phyloP scores from a whole-genome alignment of 2,113 vertebrate genomes.

The Cathartes aura region DNA sequence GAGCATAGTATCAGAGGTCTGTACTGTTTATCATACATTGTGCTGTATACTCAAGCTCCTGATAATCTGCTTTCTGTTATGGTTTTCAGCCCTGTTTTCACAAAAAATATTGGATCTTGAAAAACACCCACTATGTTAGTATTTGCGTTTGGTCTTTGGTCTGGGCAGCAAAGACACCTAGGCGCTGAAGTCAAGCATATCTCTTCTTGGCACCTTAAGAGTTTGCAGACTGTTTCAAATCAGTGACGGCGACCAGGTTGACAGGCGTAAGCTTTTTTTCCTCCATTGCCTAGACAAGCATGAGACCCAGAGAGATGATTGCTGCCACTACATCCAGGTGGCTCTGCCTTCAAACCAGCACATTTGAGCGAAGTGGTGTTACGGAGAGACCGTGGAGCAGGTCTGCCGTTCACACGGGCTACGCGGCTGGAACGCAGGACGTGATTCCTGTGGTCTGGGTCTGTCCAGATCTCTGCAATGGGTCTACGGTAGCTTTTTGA shows the following conservation, averaged over 20 bases:
- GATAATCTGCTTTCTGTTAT: background rate
- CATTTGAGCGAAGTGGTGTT: background rate
- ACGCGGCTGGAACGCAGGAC: background rate
- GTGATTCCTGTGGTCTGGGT: background rate
- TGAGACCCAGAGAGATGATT: background rate
- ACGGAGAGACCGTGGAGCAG: background rate
- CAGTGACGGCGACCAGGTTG: background rate
- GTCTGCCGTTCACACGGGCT: background rate
- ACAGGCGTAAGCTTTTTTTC: background rate
- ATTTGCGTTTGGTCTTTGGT: background rate
- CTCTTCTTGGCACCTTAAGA: background rate
- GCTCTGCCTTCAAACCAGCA: background rate
- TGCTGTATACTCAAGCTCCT: background rate
- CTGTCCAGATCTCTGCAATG: background rate
- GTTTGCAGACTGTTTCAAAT: background rate
- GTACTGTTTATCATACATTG: accelerated
- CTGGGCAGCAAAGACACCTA: background rate
- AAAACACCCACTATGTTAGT: background rate
- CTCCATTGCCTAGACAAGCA: background rate
- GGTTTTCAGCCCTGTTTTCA: background rate
- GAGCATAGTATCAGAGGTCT: background rate
- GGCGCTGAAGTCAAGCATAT: background rate
- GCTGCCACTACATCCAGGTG: background rate
- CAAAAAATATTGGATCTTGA: background rate
- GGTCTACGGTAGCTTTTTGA: background rate